Base-by-base conservation (phyloP, 23 tunicate genomes). In the Halocynthia aurantium region DNA sequence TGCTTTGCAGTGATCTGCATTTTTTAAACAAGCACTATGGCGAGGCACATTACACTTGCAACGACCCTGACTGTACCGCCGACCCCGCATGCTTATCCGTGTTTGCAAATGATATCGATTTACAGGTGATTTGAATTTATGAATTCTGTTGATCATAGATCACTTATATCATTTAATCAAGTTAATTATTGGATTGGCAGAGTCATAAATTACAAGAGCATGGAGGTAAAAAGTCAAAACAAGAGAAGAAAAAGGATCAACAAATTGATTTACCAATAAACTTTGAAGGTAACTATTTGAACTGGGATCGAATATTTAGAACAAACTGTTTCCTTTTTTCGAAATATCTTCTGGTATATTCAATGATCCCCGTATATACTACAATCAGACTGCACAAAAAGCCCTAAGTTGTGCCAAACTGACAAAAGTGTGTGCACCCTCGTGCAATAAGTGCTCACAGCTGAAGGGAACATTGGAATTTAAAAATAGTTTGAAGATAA, bases 171-270 rank as follows among this genome's bases (percentile, higher is more conserved):
- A 31, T 31, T 31, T 31, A 31, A 31, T 31, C 44, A 31, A 31
- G 44, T 31, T 31, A 31, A 31, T 31, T 31, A 1, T 68, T 68
- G 13, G 40, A 9, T 52, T 17, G 70, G 10, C 76, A 71, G 78
- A 53, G 78, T 56, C 78, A 74, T 54, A 54, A 51, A 19, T 49
- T 74, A 50, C 78, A 55, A 53, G 19, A 74, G 13, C 78, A 74
- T 54, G 56, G 78, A 13, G 78, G 64, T 5, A 62, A 56, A 49
- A 74, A 56, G 31, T 54, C 64, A 22, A 74, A 70, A 70, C n/a
- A 44, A 15, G 75, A 70, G n/a, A 70, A 74, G 22, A 53, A 54
- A 55, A 64, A 62, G 22, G 78, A 74, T 13, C 78, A 74, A 74
- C 55, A 40, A 22, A 74, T 74, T 52, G 56, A 54, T 54, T 62